phyloP scores from a whole-genome alignment of 37 sponge, comb jelly and placozoan genomes.

The Hexactinellida sp. region DNA sequence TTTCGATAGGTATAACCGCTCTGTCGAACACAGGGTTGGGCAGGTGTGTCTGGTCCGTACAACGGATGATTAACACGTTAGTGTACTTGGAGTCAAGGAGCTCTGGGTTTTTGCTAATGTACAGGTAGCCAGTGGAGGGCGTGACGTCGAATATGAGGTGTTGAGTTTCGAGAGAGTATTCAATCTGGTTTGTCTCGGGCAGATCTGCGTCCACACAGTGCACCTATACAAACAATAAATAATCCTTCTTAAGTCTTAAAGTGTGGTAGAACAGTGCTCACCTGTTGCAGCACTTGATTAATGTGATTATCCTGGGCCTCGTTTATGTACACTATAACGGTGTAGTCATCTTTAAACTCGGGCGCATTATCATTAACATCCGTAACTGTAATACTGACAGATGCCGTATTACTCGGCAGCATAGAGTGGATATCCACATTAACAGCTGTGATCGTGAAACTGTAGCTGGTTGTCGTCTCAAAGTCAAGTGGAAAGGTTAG shows the following conservation, averaged over 20 bases:
- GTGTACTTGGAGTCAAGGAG: not conserved
- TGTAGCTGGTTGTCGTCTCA: not conserved
- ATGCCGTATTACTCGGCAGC: not conserved
- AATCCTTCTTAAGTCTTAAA: not conserved
- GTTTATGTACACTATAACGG: not conserved
- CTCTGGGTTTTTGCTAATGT: not conserved
- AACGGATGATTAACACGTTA: not conserved
- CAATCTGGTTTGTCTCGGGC: not conserved
- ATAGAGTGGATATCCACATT: not conserved
- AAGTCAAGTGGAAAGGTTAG: not conserved
- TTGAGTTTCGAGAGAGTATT: not conserved
- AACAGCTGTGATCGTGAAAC: not conserved
- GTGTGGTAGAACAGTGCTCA: too few relatives aligned
- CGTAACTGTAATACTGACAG: not conserved
- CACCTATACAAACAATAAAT: not conserved
- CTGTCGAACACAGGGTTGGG: not conserved
- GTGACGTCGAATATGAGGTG: not conserved
- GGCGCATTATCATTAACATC: conserved; percentile 1
- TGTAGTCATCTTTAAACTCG: not conserved
- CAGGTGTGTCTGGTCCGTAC: not conserved
- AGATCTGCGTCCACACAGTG: not conserved
- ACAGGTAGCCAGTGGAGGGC: not conserved
- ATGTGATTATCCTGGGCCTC: not conserved
- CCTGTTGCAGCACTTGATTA: not conserved
- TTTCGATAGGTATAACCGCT: not conserved